Base-by-base conservation (phyloP, 2,797 vertebrate genomes). In the Parauchenoglanis ngamensis region DNA sequence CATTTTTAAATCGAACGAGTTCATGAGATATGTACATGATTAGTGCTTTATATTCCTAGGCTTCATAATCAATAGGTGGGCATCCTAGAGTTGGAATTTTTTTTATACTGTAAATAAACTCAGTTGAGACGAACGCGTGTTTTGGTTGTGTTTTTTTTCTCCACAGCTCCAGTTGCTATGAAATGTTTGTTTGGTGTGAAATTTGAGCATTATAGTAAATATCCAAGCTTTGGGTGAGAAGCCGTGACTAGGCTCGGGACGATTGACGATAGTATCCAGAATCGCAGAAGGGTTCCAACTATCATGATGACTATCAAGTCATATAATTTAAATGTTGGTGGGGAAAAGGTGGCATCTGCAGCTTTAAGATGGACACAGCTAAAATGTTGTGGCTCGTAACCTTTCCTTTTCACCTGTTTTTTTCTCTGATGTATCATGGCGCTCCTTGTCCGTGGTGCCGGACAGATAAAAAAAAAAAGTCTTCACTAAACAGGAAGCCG, bases 81-180 rank as follows among this genome's bases (percentile, higher is more conserved):
- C 44, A 85, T 92, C 88, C 57, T 90, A 54, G 67, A 82, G 17
- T 83, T 85, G 80, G 91, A 91, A 87, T 46, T 95, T 94, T 95
- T 94, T 87, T 88, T 88, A 89, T 95, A 95, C 94, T 95, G 93
- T 93, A 92, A 93, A 88, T 88, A 96, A 94, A 95, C 95, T 95
- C 95, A 85, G 83, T 90, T 90, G 86, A 84, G 92, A 92, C 91
- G 87, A 87, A 87, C 85, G 92, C 2, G 1, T 35, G 54, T 46
- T 76, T 35, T 2, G 0, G 8, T 35, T 2, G 7, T 4, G 35
- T 7, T 54, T 17, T 44, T 8, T 17, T 35, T 35, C n/a, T 2
- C 21, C 57, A 65, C 63, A 65, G 7, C 28, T 35, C 13, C 31
- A 67, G 31, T 40, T 21, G 8, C 67, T 7, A 1, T 35, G 17